Evolutionary conservation across 2,888 invertebrate species (phyloP), one percentile per base, ranked within the genome.

Genomic region (Cecidostiba fungosa): DNA sequence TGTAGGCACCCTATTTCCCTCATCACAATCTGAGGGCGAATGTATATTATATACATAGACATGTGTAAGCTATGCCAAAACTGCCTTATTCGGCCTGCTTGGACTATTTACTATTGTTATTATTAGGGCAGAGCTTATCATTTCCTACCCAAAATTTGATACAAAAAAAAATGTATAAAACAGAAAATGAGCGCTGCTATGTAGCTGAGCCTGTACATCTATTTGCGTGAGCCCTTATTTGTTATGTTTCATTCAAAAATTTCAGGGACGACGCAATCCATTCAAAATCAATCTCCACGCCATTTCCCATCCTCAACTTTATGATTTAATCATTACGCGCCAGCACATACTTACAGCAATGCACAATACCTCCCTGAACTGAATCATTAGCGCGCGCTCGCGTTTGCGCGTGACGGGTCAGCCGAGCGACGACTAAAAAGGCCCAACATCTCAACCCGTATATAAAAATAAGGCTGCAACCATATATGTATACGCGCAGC

Each of bases 301-400:
- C n/a, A n/a, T 54, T 54, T 54, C n/a, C 54, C 54, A n/a, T n/a
- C 6, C n/a, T 29, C 6, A 2, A 29, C n/a, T 26, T 66, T 66
- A 66, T 66, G 23, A 66, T 66, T 26, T 66, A 66, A 66, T 66
- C 66, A 66, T 29, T 66, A 29, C 66, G 66, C 66, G 16, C 3
- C 66, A 66, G 14, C 29, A 29, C 66, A 26, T 66, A 26, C 6
- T 23, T 66, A 10, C 6, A n/a, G 23, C 59, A 59, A 59, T 23
- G 12, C 23, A 59, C n/a, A 29, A 66, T 16, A 3, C 29, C 54
- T n/a, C 54, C 19, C 19, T 1, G 54, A n/a, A 1, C 54, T 54
- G 6, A n/a, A 66, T 66, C 66, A 29, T 66, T 66, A 66, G 29
- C 66, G 66, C 29, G 29, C 66, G 26, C n/a, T 59, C 54, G 54